Base-by-base conservation (phyloP, 2,888 invertebrate species). In the Drosophila subsilvestris region DNA sequence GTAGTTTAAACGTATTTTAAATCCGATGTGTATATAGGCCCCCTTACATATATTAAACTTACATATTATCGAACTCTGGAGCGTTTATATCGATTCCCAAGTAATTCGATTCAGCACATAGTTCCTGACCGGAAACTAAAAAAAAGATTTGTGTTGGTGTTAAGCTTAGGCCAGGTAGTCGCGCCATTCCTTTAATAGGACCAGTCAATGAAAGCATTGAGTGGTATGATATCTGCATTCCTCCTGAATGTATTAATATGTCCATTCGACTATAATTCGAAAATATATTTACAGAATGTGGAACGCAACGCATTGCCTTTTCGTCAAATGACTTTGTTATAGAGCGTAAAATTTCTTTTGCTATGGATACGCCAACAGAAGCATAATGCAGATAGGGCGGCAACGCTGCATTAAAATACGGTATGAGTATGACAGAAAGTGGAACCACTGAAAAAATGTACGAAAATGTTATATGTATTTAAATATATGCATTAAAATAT, bases 181-280 rank as follows among this genome's bases (percentile, higher is more conserved):
- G 85, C 2, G 90, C 88, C 92, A 92, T 92, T 72, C 92, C 92
- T 69, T 91, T 92, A 12, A 91, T 89, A 17, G 92, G 91, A 0
- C 92, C 92, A 7, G 91, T 92, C 37, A 92, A 68, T 5, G 92
- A 91, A n/a, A 92, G 76, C 91, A 92, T 90, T 12, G 92, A 92
- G 71, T 92, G 92, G 74, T 92, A 92, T 14, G 92, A 90, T 57
- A 92, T 92, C 80, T 92, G 92, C 92, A 92, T 91, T 63, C 92
- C 92, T 29, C 92, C 92, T 0, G 92, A 92, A 74, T 92, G 90
- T 65, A 92, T 92, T 27, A 92, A 78, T 18, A 92, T 90, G 62
- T 92, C 92, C 92, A 92, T 92, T 27, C 92, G 90, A 59, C 92
- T 92, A 49, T 90, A 90, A 75, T 92, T 92, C 5, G 92, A 92